Evolutionary conservation across 2,113 vertebrate genomes (phyloP).

Genomic region (Sander vitreus): DNA sequence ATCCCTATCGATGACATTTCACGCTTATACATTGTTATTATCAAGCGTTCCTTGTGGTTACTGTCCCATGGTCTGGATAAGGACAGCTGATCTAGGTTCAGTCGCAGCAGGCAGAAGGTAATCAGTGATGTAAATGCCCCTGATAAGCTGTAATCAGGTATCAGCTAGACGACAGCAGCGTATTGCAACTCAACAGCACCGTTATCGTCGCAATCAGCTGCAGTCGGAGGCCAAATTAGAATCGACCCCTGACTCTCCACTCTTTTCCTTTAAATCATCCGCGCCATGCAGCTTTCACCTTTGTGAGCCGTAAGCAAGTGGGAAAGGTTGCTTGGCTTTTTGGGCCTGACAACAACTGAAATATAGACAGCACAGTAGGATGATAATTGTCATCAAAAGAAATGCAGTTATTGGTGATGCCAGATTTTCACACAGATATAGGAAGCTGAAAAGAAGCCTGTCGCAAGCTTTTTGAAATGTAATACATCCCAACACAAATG

Average conservation of each 20-base stretch:
- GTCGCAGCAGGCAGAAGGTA: constrained; percentile 37
- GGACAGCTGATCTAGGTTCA: constrained; percentile 31
- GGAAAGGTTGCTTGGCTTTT: constrained; percentile 11
- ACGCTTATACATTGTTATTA: neutral
- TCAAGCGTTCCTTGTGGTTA: neutral
- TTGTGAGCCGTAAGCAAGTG: neutral
- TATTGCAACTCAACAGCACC: constrained; percentile 70
- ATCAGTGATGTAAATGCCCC: constrained; percentile 63
- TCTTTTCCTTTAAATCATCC: constrained; percentile 50
- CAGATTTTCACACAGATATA: neutral
- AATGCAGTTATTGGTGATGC: neutral
- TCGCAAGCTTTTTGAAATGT: neutral
- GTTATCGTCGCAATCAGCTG: constrained; percentile 70
- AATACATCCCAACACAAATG: neutral
- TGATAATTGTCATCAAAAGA: neutral
- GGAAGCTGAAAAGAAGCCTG: neutral
- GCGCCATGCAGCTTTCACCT: constrained; percentile 31
- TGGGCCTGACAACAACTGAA: neutral
- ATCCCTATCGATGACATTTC: neutral
- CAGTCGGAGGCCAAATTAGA: constrained; percentile 67
- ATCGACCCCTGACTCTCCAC: constrained; percentile 70
- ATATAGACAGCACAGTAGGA: neutral
- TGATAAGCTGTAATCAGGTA: constrained; percentile 77
- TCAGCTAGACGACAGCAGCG: constrained; percentile 68
- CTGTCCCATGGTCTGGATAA: constrained; percentile 12